Evolutionary conservation across 30 jellyfish, hydroid and myxozoan species (phyloP).

Genomic region (Chironex yamaguchii): DNA sequence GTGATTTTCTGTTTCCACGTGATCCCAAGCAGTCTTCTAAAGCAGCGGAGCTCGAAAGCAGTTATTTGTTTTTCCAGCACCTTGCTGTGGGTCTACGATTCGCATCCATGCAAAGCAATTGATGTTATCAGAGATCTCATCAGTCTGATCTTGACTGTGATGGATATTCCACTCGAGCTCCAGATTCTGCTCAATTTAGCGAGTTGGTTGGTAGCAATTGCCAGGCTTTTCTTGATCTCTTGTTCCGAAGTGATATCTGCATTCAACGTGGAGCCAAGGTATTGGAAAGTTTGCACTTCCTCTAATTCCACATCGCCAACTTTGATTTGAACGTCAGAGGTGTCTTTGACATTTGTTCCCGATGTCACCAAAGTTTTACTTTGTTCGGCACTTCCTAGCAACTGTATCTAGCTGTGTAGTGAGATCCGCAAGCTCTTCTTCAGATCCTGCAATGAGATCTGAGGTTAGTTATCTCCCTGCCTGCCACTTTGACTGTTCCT

Average conservation of each 20-base stretch:
- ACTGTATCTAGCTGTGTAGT: conserved; percentile 31
- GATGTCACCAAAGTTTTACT: conserved; percentile 37
- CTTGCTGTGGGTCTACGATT: conserved; percentile 40
- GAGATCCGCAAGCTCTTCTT: conserved; percentile 58
- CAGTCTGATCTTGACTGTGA: conserved; percentile 8
- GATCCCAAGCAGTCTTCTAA: conserved; percentile 42
- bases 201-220: conserved; percentile 51
- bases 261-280: too few relatives aligned
- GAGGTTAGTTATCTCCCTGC: conserved; percentile 51
- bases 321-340: neutral
- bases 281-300: too few relatives aligned
- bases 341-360: conserved; percentile 1
- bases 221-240: too few relatives aligned
- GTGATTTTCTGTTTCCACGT: conserved; percentile 39
- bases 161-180: conserved; percentile 43
- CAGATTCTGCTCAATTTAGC: conserved; percentile 39
- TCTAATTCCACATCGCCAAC: conserved; percentile 26
- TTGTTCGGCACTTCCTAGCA: conserved; percentile 51
- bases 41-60: conserved; percentile 40
- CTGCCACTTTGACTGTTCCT: conserved; percentile 50
- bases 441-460: conserved; percentile 38
- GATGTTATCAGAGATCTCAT: conserved; percentile 20
- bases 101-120: conserved; percentile 31
- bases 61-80: conserved; percentile 12
- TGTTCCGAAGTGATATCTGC: too few relatives aligned